Conservation (phyloP, 2,888 invertebrate species). For the Sinelater perroti region DNA sequence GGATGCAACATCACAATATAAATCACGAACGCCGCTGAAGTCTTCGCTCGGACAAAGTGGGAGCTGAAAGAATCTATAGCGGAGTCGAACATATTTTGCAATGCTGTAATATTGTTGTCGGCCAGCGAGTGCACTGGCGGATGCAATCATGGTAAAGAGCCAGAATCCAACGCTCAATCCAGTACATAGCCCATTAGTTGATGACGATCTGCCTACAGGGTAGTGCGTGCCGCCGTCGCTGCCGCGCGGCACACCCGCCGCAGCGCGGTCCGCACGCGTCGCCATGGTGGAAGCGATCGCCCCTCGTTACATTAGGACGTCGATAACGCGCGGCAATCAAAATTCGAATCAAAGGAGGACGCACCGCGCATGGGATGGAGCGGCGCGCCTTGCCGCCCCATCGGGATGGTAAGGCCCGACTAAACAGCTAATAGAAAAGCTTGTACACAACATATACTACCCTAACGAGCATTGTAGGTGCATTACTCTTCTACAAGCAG, state of each 20-base stretch:
- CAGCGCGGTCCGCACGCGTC: conserved; percentile 31
- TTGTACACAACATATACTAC: conserved; percentile 40
- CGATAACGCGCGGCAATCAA: too few relatives aligned
- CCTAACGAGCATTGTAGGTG: conserved; percentile 44
- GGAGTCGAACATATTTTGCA: conserved; percentile 23
- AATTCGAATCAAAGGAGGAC: too few relatives aligned
- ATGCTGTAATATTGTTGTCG: conserved; percentile 33
- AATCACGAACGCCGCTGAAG: too few relatives aligned
- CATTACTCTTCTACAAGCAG: conserved; percentile 44
- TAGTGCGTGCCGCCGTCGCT: conserved; percentile 37
- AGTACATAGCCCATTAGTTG: conserved; percentile 48
- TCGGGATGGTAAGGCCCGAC: conserved; percentile 31
- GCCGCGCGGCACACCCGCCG: conserved; percentile 31
- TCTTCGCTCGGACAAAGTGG: too few relatives aligned
- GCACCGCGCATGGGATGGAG: too few relatives aligned
- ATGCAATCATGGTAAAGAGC: conserved; percentile 46
- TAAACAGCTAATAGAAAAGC: conserved; percentile 49
- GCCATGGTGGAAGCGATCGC: too few relatives aligned
- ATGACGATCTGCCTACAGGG: conserved; percentile 47
- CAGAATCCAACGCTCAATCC: conserved; percentile 37
- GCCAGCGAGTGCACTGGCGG: conserved; percentile 41
- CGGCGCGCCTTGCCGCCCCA: conserved; percentile 32
- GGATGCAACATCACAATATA: too few relatives aligned
- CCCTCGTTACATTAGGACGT: too few relatives aligned
- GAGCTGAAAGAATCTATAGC: background rate